Percentiles rank a stretch among this genome's conserved stretches.
Conservation (phyloP, 1,140 invertebrate genomes). For the Drosophila guanche region DNA sequence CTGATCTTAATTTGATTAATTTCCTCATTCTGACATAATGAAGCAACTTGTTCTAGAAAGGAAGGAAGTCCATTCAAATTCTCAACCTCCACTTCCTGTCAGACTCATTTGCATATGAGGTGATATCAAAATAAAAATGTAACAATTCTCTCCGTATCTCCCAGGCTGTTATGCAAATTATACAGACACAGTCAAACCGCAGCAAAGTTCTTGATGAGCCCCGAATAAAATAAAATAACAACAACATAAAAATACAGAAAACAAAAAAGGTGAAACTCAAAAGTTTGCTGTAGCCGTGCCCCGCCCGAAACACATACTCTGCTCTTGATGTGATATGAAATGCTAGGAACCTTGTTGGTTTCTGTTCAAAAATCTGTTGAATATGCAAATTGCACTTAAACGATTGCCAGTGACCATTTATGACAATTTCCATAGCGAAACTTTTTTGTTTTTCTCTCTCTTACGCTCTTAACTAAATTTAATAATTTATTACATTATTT, state of each 20-base stretch:
- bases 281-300: conserved; percentile 15
- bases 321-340: conserved; percentile 36
- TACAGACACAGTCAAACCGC: conserved; percentile 26
- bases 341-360: conserved; percentile 5
- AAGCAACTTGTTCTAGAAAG: conserved; percentile 49
- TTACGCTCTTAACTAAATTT: conserved; percentile 30
- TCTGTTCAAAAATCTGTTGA: conserved; percentile 42
- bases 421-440: conserved; percentile 32
- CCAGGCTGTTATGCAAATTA: conserved; percentile 61
- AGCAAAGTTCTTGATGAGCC: conserved; percentile 38
- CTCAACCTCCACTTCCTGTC: conserved; percentile 3
- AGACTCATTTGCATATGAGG: conserved; percentile 71
- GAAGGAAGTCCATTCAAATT: conserved; percentile 46
- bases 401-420: conserved; percentile 47
- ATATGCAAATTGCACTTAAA: conserved; percentile 63
- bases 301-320: not conserved
- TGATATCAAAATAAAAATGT: conserved; percentile 63
- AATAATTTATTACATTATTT: conserved; percentile 47
- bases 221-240: no score
- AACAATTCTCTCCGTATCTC: conserved; percentile 36
- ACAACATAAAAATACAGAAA: conserved; percentile 9
- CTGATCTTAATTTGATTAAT: conserved; percentile 59
- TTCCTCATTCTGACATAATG: conserved; percentile 53
- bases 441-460: conserved; percentile 3
- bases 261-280: conserved; percentile 53